Evolutionary conservation across 2,113 vertebrate species (phyloP), one percentile per base, ranked within the genome.

Genomic region (Polyodon spathula): DNA sequence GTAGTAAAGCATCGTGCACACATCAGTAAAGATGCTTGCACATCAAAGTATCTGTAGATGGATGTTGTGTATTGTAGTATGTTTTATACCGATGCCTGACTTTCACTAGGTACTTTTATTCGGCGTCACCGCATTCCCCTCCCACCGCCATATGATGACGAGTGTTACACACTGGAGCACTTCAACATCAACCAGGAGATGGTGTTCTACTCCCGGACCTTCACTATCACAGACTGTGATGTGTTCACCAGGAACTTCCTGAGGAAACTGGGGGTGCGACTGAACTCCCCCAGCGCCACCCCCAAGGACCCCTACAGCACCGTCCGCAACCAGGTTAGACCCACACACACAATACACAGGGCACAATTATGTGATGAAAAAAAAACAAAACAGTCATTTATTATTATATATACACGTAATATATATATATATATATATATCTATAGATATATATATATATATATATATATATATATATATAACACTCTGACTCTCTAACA

Each of bases 151-250:
- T 48, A 88, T 9, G 80, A 92, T n/a, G 88, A 92, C 65, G 71
- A 79, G 58, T 95, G 89, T 82, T 96, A 94, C 75, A 91, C 80
- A 17, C 44, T 93, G 37, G 73, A 85, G 66, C 59, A 94, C 75
- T 95, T 97, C 73, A 98, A 97, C 78, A 71, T 97, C 63, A 80
- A 88, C 76, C 84, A 62, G 68, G 81, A 94, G 55, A 56, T 97
- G 57, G 75, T 76, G 59, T 67, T 98, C 63, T 89, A 93, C 77
- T 86, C 83, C 6, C 81, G 79, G 70, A 84, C 39, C 16, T 97
- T 94, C 51, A 92, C 71, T 40, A 79, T 97, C 73, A 83, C 82
- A 63, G 72, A 86, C 59, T 94, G 93, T 72, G 94, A 97, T 74
- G 37, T 59, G 6, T 98, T 95, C 65, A 95, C 94, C 40, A 84